Evolutionary conservation across 1,140 invertebrate species (phyloP).

Genomic region (Ruditapes philippinarum): DNA sequence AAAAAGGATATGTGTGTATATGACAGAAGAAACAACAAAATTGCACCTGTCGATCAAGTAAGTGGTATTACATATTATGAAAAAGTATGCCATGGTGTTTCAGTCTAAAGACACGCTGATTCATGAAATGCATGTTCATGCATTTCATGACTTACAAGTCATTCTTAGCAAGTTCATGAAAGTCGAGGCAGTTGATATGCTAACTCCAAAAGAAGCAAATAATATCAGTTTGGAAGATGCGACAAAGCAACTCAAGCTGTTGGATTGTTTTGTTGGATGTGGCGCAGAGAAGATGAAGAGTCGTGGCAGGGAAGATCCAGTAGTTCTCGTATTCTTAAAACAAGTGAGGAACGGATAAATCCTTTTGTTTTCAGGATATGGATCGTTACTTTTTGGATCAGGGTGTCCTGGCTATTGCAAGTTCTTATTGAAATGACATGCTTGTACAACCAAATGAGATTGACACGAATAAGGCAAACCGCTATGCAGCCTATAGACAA

Average conservation of each 20-base stretch:
- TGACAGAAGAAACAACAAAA: neutral
- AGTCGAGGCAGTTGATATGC: neutral
- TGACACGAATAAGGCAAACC: too few relatives aligned
- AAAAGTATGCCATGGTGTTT: conserved; percentile 30
- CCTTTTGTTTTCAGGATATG: neutral
- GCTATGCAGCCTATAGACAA: too few relatives aligned
- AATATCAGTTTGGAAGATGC: conserved; percentile 15
- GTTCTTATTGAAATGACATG: too few relatives aligned
- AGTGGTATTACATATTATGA: neutral
- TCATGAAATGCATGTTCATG: neutral
- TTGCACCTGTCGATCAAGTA: conserved; percentile 24
- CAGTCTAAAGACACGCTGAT: conserved; percentile 3
- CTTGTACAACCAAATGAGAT: too few relatives aligned
- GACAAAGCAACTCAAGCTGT: neutral
- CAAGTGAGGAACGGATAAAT: neutral
- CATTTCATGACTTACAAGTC: neutral
- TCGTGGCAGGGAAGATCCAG: conserved; percentile 3
- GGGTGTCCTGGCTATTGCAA: too few relatives aligned
- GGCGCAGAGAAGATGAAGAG: conserved; percentile 4
- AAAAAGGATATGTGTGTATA: conserved; percentile 4
- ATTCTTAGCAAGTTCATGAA: conserved; percentile 31
- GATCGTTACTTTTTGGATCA: too few relatives aligned
- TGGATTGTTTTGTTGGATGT: neutral
- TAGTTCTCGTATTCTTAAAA: neutral
- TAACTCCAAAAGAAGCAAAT: conserved; percentile 15